Evolutionary conservation across 2,113 vertebrate genomes (phyloP).

Genomic region (Gymnocephalus cernua): DNA sequence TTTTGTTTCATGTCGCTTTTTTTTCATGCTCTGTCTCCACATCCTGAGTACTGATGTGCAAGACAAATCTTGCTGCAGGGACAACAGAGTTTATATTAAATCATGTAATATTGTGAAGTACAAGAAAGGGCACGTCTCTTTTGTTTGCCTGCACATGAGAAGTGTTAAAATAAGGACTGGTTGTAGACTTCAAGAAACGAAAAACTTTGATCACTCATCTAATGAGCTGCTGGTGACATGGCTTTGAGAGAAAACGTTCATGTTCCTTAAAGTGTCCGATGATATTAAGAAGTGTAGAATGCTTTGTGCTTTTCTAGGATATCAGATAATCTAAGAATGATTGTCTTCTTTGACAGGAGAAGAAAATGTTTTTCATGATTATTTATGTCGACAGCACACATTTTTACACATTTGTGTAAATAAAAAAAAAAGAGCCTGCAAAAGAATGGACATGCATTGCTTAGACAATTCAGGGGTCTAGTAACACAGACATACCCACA

Average conservation of each 20-base stretch:
- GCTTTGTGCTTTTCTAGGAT: slow-evolving; percentile 34
- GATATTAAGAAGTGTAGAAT: slow-evolving; percentile 46
- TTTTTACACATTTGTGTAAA: slow-evolving; percentile 4
- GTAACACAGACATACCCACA: slow-evolving; percentile 6
- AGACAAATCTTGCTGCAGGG: slow-evolving; percentile 38
- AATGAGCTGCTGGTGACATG: slow-evolving; percentile 66
- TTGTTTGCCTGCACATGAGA: slow-evolving; percentile 63
- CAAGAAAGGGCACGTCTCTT: slow-evolving; percentile 57
- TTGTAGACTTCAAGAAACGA: slow-evolving; percentile 38
- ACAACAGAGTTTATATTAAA: slow-evolving; percentile 54
- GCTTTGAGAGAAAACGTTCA: slow-evolving; percentile 62
- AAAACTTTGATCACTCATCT: slow-evolving; percentile 71
- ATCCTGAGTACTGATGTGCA: slow-evolving; percentile 45
- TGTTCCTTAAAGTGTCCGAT: slow-evolving; percentile 54
- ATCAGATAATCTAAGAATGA: slow-evolving; percentile 14
- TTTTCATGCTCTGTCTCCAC: slow-evolving; percentile 37
- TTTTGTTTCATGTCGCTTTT: slow-evolving; percentile 50
- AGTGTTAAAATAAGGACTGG: slow-evolving; percentile 47
- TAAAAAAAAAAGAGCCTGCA: slow-evolving; percentile 30
- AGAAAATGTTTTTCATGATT: slow-evolving; percentile 16
- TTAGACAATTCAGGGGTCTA: slow-evolving; percentile 41
- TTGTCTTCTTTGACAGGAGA: slow-evolving; percentile 38
- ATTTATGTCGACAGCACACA: slow-evolving; percentile 20
- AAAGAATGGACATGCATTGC: slow-evolving; percentile 40
- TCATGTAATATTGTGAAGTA: slow-evolving; percentile 53